A percentile compares a stretch with the other conserved stretches of the same genome.
Conservation (phyloP, 2,888 invertebrate species). For the Oscheius onirici region DNA sequence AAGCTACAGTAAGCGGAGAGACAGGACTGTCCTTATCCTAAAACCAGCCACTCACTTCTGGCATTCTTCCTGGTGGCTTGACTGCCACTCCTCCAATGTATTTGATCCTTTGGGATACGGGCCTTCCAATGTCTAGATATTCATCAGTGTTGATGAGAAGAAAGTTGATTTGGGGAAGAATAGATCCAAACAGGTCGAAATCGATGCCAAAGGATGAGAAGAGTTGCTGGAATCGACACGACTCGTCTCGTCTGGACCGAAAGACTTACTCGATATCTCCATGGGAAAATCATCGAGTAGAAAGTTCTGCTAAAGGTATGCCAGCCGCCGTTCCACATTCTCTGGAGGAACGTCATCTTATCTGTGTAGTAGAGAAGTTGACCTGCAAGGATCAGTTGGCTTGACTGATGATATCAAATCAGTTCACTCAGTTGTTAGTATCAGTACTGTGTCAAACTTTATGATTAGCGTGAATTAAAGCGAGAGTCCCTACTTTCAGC, state of each 20-base stretch:
- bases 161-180: constrained; percentile 15
- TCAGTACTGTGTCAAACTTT: too few relatives aligned
- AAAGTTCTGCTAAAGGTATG: constrained; percentile 10
- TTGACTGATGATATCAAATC: too few relatives aligned
- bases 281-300: constrained; percentile 6
- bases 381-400: not conserved
- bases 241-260: not conserved
- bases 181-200: constrained; percentile 20
- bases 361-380: constrained; percentile 23
- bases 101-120: constrained; percentile 21
- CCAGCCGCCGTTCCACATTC: constrained; percentile 29
- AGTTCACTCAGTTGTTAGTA: too few relatives aligned
- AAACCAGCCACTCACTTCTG: too few relatives aligned
- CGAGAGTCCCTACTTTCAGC: too few relatives aligned
- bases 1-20: too few relatives aligned
- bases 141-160: constrained; percentile 28
- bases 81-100: constrained; percentile 34
- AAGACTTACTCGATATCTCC: constrained; percentile 14
- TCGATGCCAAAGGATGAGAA: constrained; percentile 16
- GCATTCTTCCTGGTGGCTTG: constrained; percentile 22
- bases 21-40: too few relatives aligned
- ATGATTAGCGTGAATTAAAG: too few relatives aligned
- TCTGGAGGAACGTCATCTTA: constrained; percentile 21
- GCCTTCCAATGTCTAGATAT: constrained; percentile 20
- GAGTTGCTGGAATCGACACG: constrained; percentile 18